These are phyloP conservation scores for Theristicus caerulescens DNA, from an alignment of 2,113 vertebrate genomes.

Conservation along the genomic window DNA sequence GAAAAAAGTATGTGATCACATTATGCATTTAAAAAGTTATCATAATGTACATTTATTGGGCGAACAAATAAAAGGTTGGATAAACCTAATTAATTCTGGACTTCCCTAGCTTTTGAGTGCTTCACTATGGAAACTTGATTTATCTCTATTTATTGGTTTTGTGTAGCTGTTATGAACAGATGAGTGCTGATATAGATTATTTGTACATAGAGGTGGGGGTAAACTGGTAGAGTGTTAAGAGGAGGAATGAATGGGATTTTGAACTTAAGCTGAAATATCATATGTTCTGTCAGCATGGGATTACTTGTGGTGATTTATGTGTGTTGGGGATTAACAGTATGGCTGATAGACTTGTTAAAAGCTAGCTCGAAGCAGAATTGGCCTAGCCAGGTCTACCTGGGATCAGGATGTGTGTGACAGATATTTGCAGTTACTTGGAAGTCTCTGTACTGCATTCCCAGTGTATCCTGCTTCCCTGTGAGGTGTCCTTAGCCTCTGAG, in stretches of 20 bases:
- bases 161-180: neutral
- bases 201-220: neutral
- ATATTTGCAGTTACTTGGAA: neutral
- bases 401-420: neutral
- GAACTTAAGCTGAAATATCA: neutral
- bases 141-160: neutral
- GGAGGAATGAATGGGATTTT: neutral
- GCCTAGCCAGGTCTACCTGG: neutral
- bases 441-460: neutral
- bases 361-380: neutral
- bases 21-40: neutral
- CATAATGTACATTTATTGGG: neutral
- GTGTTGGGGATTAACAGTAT: neutral
- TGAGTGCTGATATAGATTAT: neutral
- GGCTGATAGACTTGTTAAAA: neutral
- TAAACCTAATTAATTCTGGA: neutral
- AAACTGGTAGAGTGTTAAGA: neutral
- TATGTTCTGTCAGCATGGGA: neutral
- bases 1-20: neutral
- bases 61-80: neutral
- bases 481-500: neutral
- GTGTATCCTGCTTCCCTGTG: neutral
- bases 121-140: neutral
- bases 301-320: neutral
- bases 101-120: neutral